Evolutionary conservation across 2,888 invertebrate species (phyloP).

Genomic region (Coenonympha arcania): DNA sequence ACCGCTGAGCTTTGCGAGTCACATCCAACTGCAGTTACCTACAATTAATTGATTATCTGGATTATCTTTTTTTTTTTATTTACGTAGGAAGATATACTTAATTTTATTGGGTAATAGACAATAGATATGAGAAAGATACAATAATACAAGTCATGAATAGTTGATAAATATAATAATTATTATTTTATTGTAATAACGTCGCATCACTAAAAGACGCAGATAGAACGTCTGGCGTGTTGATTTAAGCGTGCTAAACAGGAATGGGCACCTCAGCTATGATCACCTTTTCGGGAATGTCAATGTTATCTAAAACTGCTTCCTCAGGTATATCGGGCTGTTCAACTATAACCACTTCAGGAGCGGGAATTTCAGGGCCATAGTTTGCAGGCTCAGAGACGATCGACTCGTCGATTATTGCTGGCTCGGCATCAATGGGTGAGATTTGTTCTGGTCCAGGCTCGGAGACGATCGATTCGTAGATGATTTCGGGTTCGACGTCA

Average conservation of each 20-base stretch:
- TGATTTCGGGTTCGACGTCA: slow-evolving; percentile 31
- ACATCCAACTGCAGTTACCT: no score
- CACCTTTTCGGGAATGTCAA: not conserved
- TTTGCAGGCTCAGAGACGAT: slow-evolving; percentile 16
- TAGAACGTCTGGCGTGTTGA: not conserved
- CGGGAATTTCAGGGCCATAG: slow-evolving; percentile 8
- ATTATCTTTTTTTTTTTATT: no score
- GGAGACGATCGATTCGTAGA: slow-evolving; percentile 32
- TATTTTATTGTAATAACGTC: no score
- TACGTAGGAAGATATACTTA: no score
- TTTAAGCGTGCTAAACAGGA: slow-evolving; percentile 3
- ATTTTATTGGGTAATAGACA: no score
- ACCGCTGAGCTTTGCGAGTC: no score
- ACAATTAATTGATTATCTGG: no score
- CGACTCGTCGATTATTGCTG: slow-evolving; percentile 24
- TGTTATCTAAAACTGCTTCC: not conserved
- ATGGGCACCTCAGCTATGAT: no score
- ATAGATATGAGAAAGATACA: no score
- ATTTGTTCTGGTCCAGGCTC: slow-evolving; percentile 18
- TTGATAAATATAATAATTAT: no score
- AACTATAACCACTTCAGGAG: slow-evolving; percentile 14
- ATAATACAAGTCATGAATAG: no score
- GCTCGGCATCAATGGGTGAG: slow-evolving; percentile 16
- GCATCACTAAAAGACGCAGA: no score
- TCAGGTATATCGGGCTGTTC: slow-evolving; percentile 10